phyloP scores from a whole-genome alignment of 2,797 vertebrate species.

The Malacoctenus gilli region DNA sequence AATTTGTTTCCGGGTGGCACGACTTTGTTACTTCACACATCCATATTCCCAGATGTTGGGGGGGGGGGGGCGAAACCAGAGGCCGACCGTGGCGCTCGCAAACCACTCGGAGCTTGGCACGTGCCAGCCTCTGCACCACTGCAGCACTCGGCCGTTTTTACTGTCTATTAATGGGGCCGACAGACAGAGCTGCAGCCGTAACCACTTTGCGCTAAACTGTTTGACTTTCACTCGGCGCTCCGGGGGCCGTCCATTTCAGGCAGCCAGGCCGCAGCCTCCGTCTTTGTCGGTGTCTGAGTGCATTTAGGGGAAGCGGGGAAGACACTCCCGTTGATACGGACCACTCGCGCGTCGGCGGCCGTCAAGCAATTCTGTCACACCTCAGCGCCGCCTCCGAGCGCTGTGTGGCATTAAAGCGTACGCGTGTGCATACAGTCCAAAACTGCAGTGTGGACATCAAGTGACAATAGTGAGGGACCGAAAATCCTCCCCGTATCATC shows the following conservation, averaged over 20 bases:
- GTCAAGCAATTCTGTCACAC: conserved; percentile 57
- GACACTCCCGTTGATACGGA: conserved; percentile 54
- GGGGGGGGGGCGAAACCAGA: conserved; percentile 58
- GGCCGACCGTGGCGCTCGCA: conserved; percentile 51
- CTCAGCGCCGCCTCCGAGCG: conserved; percentile 34
- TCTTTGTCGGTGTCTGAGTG: conserved; percentile 65
- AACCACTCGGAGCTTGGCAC: conserved; percentile 51
- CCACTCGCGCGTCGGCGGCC: conserved; percentile 34
- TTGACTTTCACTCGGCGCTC: conserved; percentile 61
- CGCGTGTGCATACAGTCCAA: conserved; percentile 29
- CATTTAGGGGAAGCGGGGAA: conserved; percentile 57
- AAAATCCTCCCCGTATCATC: not conserved
- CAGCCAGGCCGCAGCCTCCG: conserved; percentile 55
- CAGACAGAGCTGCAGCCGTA: conserved; percentile 33
- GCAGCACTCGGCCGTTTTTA: conserved; percentile 54
- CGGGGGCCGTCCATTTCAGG: conserved; percentile 57
- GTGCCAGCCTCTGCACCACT: conserved; percentile 64
- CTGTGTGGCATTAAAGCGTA: conserved; percentile 50
- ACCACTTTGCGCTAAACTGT: conserved; percentile 54
- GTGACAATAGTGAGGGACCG: not conserved
- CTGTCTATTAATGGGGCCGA: conserved; percentile 37
- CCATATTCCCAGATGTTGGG: conserved; percentile 58
- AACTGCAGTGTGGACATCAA: conserved; percentile 21
- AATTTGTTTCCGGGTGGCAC: no score
- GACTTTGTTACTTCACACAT: no score